These are phyloP conservation scores for Macrotis lagotis DNA, from an alignment of 2,113 vertebrate genomes.

Conservation along the genomic window DNA sequence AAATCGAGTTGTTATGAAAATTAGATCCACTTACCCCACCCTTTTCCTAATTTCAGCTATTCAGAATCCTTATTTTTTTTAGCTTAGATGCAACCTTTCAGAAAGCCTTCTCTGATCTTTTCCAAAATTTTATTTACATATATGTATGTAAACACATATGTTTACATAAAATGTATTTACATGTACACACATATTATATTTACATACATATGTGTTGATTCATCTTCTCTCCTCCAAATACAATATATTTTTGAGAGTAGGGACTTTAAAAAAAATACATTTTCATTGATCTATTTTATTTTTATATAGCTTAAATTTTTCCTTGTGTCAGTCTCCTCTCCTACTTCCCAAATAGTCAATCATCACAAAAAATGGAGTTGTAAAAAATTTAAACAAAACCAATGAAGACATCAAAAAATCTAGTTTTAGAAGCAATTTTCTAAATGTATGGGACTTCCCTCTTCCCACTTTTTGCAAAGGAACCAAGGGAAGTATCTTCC, in stretches of 20 bases:
- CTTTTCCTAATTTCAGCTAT: not conserved
- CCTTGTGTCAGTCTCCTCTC: not conserved
- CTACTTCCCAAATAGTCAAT: not conserved
- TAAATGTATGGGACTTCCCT: not conserved
- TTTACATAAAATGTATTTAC: no score
- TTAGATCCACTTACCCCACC: not conserved
- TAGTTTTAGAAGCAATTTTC: not conserved
- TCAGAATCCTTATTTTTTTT: not conserved
- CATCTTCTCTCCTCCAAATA: no score
- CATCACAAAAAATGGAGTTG: not conserved
- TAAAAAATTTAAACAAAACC: not conserved
- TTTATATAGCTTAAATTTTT: not conserved
- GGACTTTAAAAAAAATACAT: no score
- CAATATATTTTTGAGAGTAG: no score
- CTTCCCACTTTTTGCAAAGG: not conserved
- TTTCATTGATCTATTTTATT: not conserved
- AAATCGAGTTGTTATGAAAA: not conserved
- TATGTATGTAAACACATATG: no score
- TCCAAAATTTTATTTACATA: not conserved
- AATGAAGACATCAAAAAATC: not conserved
- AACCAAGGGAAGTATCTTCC: not conserved
- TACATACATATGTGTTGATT: no score
- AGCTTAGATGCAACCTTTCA: not conserved
- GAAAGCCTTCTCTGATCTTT: not conserved
- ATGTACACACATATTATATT: no score